Evolutionary conservation across 2,888 invertebrate species (phyloP).

Genomic region (Hirtodrosophila histrioides): DNA sequence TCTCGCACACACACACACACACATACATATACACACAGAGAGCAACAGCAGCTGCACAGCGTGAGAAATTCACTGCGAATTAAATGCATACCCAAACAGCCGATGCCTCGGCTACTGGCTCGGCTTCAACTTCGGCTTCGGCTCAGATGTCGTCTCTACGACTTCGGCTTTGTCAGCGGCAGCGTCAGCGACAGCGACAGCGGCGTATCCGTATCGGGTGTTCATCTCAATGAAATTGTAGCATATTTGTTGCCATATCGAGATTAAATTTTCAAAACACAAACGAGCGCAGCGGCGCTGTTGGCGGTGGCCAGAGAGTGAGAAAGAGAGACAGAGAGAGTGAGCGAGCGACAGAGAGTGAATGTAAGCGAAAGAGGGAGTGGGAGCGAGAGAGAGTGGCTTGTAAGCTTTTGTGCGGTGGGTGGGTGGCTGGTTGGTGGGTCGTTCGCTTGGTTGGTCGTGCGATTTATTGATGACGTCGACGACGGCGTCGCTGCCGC

Average conservation of each 20-base stretch:
- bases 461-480: constrained; percentile 79
- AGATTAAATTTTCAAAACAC: constrained; percentile 82
- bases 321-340: constrained; percentile 11
- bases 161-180: constrained; percentile 44
- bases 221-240: constrained; percentile 83
- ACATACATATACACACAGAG: constrained; percentile 22
- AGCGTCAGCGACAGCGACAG: constrained; percentile 6
- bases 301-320: constrained; percentile 36
- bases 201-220: constrained; percentile 73
- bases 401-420: constrained; percentile 72
- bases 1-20: constrained; percentile 47
- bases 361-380: background rate
- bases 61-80: constrained; percentile 68
- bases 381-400: constrained; percentile 35
- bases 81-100: constrained; percentile 66
- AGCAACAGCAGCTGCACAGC: constrained; percentile 65
- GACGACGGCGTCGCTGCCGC: constrained; percentile 53
- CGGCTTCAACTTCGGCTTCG: constrained; percentile 25
- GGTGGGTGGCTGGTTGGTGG: constrained; percentile 61
- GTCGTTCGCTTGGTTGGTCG: constrained; percentile 61
- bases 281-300: constrained; percentile 73
- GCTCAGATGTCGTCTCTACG: constrained; percentile 29
- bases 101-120: constrained; percentile 40
- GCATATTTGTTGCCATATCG: constrained; percentile 83
- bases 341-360: background rate